Base-by-base conservation (phyloP, 2,113 vertebrate genomes). In the Paramisgurnus dabryanus region DNA sequence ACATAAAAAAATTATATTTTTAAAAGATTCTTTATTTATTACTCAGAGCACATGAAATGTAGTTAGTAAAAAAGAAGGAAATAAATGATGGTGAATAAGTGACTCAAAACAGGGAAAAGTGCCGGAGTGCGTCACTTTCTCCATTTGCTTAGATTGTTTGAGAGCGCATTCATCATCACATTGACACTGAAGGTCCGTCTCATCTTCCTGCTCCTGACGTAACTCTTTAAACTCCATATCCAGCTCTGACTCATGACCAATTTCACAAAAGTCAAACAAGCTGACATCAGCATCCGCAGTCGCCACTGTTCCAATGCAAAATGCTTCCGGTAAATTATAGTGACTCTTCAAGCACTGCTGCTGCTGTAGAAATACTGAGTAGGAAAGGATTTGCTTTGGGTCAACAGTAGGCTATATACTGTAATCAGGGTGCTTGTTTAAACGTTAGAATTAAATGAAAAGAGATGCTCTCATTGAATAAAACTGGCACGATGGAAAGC, bases 401-500 rank as follows among this genome's bases (percentile, higher is more conserved):
- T 5, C 49, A 57, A 10, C 34, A 80, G 41, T 39, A 34, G 1
- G 27, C 27, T 34, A 34, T 34, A 34, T 34, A 34, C 68, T 72
- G 13, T 80, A 18, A 39, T 58, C 8, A 43, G 78, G n/a, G 61
- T 66, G 58, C 39, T 69, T 71, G 58, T 39, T 13, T 65, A 67
- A 43, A 9, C 57, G 61, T 63, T n/a, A 69, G 47, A 63, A 15
- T 63, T 53, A 4, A 43, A 64, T 80, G 22, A 17, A 49, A 22
- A 18, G 70, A 66, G 78, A 57, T 8, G 18, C 49, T 13, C 22
- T 65, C 39, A 57, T 74, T 80, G 70, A 80, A 74, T 67, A 80
- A 58, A 27, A 8, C 49, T 80, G 78, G 60, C 78, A 72, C 12
- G 55, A 60, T 73, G 70, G 43, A 68, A 27, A 11, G 5, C 58